Evolutionary conservation across 2,113 vertebrate species (phyloP), one percentile per base, ranked within the genome.

Genomic region (Ceratotherium simum): DNA sequence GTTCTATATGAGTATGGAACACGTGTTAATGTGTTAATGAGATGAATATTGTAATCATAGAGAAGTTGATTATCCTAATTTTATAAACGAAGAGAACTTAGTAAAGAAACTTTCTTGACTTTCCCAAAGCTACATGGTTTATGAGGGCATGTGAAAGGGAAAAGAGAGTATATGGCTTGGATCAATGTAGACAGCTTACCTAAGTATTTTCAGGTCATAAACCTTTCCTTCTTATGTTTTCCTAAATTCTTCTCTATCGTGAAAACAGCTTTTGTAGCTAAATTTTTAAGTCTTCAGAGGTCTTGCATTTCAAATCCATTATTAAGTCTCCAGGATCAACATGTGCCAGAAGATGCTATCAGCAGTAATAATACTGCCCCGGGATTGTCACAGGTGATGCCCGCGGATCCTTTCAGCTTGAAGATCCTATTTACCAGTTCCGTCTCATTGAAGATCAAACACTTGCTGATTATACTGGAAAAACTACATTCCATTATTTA

Each of bases 161-260:
- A 33, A n/a, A 42, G 31, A 4, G 17, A 54, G 60, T 23, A 83
- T 81, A n/a, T 8, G 62, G 31, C 27, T n/a, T 64, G 31, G 36
- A 36, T 65, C 39, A n/a, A 8, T 56, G 62, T 72, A 69, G 62
- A 84, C 9, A 20, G 23, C 21, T 78, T 58, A 31, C n/a, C 46
- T 78, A 8, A 13, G 3, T 54, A 54, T 33, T 78, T 64, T 64
- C 36, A 70, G 60, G 31, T 56, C 39, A 60, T 6, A 69, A 62
- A 36, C 2, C 14, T 67, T 72, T 42, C 17, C 65, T 73, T 60
- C 78, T 27, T 64, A 31, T 42, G 16, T 75, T 92, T 79, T 58
- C 67, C 64, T 75, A 78, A 48, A 58, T 86, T 91, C 33, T 82
- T 95, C 83, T 95, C 16, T 75, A 42, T 46, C 11, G 51, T 69